These are phyloP conservation scores for Amphiura filiformis DNA, from an alignment of 35 echinoderm and acorn worm species.

Conservation along the genomic window DNA sequence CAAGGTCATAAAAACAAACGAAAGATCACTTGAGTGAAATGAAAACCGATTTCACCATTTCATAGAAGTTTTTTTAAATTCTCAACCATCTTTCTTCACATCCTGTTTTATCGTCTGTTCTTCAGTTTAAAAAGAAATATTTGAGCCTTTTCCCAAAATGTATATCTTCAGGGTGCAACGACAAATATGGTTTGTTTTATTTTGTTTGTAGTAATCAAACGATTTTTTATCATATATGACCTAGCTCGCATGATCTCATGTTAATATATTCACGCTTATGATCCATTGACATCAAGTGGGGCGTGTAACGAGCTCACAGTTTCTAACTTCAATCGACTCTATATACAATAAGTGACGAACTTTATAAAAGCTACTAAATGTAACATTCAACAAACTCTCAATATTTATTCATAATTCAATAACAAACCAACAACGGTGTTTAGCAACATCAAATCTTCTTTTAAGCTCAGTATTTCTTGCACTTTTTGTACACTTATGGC, in stretches of 20 bases:
- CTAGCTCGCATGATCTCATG: not conserved
- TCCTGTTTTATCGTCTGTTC: not conserved
- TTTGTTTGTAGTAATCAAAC: not conserved
- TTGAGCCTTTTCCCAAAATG: conserved; percentile 15
- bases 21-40: conserved; percentile 17
- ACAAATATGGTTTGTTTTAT: not conserved
- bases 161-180: conserved; percentile 10
- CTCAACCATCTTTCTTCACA: conserved; percentile 9
- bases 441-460: not conserved
- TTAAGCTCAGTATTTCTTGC: not conserved
- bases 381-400: not conserved
- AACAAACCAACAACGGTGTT: not conserved
- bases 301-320: not conserved
- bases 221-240: conserved; percentile 10
- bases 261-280: conserved; percentile 23
- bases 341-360: not conserved
- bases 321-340: not conserved
- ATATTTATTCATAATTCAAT: conserved; percentile 8
- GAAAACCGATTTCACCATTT: conserved; percentile 8
- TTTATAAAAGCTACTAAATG: not conserved
- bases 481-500: not conserved
- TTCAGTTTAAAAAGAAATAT: conserved; percentile 11
- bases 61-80: conserved; percentile 3
- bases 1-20: conserved; percentile 14
- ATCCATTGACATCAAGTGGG: not conserved